phyloP scores from a whole-genome alignment of 2,888 invertebrate genomes.

The Iselma pallidipennis region DNA sequence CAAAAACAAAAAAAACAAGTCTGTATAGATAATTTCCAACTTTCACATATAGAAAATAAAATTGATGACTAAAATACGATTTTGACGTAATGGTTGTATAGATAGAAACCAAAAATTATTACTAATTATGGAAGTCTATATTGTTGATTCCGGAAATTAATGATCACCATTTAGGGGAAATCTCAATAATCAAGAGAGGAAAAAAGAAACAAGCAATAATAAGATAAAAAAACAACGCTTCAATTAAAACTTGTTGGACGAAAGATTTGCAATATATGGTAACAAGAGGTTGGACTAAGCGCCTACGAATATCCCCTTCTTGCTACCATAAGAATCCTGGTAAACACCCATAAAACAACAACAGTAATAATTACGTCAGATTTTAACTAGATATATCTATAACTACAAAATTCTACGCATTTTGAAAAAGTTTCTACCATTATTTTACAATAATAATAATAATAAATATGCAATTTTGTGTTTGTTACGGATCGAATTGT shows the following conservation, averaged over 20 bases:
- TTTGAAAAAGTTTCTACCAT: too few relatives aligned
- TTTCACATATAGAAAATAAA: not conserved
- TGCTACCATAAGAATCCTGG: constrained; percentile 18
- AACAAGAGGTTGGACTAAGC: constrained; percentile 41
- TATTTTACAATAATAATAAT: too few relatives aligned
- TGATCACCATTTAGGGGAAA: not conserved
- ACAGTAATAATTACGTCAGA: not conserved
- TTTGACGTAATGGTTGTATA: too few relatives aligned
- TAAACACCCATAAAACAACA: constrained; percentile 13
- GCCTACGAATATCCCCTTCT: constrained; percentile 40
- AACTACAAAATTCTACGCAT: too few relatives aligned
- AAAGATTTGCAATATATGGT: constrained; percentile 24
- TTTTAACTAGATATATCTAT: not conserved
- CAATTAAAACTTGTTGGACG: constrained; percentile 18
- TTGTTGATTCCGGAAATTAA: not conserved
- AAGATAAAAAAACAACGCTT: constrained; percentile 12
- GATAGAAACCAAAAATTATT: too few relatives aligned
- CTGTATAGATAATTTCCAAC: not conserved
- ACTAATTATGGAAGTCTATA: not conserved
- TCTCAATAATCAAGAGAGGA: not conserved
- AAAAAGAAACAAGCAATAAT: not conserved
- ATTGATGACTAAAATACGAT: not conserved
- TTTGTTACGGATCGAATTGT: too few relatives aligned
- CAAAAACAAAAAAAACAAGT: too few relatives aligned
- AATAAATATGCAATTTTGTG: too few relatives aligned